These are phyloP conservation scores for Halictus quadricinctus DNA, from an alignment of 2,888 invertebrate species.

Conservation along the genomic window DNA sequence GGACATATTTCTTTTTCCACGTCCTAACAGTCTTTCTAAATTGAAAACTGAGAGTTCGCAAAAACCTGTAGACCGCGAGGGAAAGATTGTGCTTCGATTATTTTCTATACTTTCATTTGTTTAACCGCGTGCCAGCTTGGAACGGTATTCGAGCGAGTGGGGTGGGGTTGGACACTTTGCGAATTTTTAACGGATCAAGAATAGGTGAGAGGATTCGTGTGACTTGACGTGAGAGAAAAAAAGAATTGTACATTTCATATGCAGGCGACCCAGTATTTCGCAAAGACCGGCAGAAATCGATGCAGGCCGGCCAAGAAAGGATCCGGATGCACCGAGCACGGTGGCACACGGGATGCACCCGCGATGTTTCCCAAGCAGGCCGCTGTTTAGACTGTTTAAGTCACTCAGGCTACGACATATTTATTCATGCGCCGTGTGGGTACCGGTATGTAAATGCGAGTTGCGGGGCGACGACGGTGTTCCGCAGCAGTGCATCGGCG, in stretches of 20 bases:
- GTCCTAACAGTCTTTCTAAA: not conserved
- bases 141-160: too few species aligned
- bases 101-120: not conserved
- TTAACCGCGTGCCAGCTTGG: too few species aligned
- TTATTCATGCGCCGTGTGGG: conserved; percentile 71
- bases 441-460: conserved; percentile 74
- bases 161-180: too few species aligned
- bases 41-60: not conserved
- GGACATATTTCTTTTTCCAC: not conserved
- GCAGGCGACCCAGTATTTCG: not conserved
- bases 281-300: not conserved
- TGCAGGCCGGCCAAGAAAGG: not conserved
- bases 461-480: conserved; percentile 56
- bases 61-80: not conserved
- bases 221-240: not conserved
- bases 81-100: not conserved
- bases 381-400: conserved; percentile 73
- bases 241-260: not conserved
- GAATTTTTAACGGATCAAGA: too few species aligned
- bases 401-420: conserved; percentile 66
- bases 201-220: too few species aligned
- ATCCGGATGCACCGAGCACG: conserved; percentile 42
- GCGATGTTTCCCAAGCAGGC: conserved; percentile 46
- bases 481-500: conserved; percentile 12
- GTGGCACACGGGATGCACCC: conserved; percentile 6